A percentile compares a stretch with the other conserved stretches of the same genome.
Conservation (phyloP, 2,797 vertebrate genomes). For the Helicolenus hilgendorfi region DNA sequence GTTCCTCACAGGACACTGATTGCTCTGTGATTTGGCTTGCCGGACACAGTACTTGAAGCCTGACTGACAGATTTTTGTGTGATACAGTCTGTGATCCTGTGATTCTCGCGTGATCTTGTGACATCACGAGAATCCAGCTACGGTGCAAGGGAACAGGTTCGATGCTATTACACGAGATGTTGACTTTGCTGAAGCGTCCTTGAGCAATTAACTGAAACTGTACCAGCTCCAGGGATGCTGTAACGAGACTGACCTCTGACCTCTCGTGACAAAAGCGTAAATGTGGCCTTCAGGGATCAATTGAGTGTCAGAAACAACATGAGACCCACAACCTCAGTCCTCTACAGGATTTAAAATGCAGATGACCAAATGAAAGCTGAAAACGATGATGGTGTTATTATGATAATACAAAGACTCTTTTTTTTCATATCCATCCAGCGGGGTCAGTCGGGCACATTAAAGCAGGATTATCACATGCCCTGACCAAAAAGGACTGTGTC, state of each 20-base stretch:
- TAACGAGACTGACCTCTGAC: background rate
- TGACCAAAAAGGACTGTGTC: conserved; percentile 47
- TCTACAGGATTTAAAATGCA: background rate
- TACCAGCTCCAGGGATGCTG: background rate
- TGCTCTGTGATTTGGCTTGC: no score
- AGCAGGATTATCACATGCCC: conserved; percentile 40
- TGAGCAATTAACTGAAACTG: background rate
- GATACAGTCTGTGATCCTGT: no score
- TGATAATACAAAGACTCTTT: background rate
- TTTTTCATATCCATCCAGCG: background rate
- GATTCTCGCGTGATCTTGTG: no score
- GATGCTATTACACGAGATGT: background rate
- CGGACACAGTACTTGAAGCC: no score
- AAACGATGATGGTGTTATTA: background rate
- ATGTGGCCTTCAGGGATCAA: background rate
- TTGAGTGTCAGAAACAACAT: background rate
- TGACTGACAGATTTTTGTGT: no score
- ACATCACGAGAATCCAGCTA: no score
- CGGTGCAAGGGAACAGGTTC: no score
- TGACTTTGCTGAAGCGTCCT: background rate
- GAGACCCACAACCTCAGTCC: background rate
- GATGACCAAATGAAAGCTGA: background rate
- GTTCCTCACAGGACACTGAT: no score
- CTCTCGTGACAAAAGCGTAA: background rate
- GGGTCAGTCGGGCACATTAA: conserved; percentile 33